Base-by-base conservation (phyloP, 2,797 vertebrate genomes). In the Tangara arthus region DNA sequence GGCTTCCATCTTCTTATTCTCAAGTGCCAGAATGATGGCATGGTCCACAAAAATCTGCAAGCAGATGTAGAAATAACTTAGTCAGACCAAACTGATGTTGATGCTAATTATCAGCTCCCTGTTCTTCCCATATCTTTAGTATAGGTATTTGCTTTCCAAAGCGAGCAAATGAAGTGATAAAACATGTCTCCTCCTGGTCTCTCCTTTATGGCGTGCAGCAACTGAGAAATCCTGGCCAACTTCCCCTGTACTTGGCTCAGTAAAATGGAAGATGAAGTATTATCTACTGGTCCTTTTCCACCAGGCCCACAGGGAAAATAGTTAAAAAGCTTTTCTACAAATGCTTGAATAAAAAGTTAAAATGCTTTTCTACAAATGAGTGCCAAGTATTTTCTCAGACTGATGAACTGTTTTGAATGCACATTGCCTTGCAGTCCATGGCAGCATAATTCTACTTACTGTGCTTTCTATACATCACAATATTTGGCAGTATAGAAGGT, bases 371-470 rank as follows among this genome's bases (percentile, higher is more conserved):
- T 79, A 60, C 56, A 89, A 82, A 63, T 7, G 34, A 61, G 52
- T 15, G 26, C 55, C 72, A 92, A 90, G 84, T 59, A 18, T 70
- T 92, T 96, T 89, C 75, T 95, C 92, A 94, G 87, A 91, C 68
- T 39, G 76, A 89, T 71, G 81, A 95, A 82, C 79, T 80, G 60
- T 39, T 83, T 52, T 50, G 49, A 83, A 72, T 13, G 39, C 60
- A 84, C 0, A 0, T 16, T 84, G 59, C 59, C 28, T 52, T 82
- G 56, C 52, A 66, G 24, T 24, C 55, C 59, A 32, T 5, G 37
- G 72, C 50, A 75, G 85, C 39, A 61, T 57, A 61, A 70, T 34
- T 69, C 66, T 23, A n/a, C 26, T 65, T 41, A 39, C 35, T 28
- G 6, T 24, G 15, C 46, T 56, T 71, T 61, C 47, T 44, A n/a